These are phyloP conservation scores for Zeugodacus cucurbitae DNA, from an alignment of 1,140 invertebrate species.

Conservation along the genomic window DNA sequence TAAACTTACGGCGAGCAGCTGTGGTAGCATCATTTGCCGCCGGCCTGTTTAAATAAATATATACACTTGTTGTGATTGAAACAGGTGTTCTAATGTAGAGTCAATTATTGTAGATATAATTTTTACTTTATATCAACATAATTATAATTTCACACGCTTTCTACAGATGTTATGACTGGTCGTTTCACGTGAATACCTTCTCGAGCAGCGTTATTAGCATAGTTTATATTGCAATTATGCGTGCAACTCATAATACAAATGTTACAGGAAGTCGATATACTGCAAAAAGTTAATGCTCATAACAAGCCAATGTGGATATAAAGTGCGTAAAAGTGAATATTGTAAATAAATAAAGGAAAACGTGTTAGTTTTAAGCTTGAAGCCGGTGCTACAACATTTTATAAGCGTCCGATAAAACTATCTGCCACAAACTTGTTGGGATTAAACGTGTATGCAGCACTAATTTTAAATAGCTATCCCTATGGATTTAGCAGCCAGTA, in stretches of 20 bases:
- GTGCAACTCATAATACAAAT: background rate
- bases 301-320: background rate
- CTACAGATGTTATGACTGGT: background rate
- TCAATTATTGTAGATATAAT: no score
- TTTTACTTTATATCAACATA: no score
- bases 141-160: background rate
- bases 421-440: no score
- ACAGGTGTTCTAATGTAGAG: no score
- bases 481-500: slow-evolving; percentile 5
- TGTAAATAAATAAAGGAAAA: background rate
- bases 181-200: background rate
- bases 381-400: no score
- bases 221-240: background rate
- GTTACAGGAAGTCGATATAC: background rate
- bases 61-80: no score
- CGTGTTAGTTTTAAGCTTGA: background rate
- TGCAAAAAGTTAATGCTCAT: background rate
- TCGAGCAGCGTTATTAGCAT: background rate
- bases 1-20: no score
- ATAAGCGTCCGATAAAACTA: no score
- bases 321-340: background rate
- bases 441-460: background rate
- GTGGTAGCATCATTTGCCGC: no score
- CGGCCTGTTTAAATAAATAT: no score
- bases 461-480: background rate